A percentile compares a stretch with the other conserved stretches of the same genome.
Evolutionary conservation across 2,113 vertebrate genomes (phyloP).

Genomic region (Alligator sinensis): DNA sequence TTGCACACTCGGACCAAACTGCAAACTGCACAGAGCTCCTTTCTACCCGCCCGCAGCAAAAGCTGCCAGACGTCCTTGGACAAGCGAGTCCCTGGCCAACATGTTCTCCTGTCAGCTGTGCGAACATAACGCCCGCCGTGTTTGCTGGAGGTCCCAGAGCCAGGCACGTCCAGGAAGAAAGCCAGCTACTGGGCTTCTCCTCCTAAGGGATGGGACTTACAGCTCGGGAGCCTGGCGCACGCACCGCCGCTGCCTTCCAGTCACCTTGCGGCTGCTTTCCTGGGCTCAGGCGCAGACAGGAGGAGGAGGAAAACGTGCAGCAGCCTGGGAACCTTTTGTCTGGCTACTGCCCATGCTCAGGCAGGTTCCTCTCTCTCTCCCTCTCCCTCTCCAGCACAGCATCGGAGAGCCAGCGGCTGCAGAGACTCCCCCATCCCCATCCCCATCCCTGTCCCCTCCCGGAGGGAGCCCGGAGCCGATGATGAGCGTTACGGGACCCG

Average conservation of each 20-base stretch:
- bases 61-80: fast-evolving
- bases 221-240: too few species aligned
- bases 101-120: neutral
- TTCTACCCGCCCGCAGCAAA: too few species aligned
- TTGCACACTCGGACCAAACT: too few species aligned
- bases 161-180: neutral
- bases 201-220: neutral
- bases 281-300: too few species aligned
- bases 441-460: neutral
- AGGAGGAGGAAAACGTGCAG: neutral
- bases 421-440: too few species aligned
- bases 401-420: neutral
- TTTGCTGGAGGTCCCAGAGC: too few species aligned
- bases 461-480: neutral
- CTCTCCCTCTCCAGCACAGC: too few species aligned
- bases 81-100: fast-evolving
- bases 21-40: too few species aligned
- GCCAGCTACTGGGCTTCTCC: neutral
- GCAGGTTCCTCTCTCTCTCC: too few species aligned
- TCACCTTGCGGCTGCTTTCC: neutral
- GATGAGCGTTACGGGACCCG: neutral
- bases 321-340: fast-evolving
- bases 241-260: neutral
- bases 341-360: fast-evolving
- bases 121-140: too few species aligned